Base-by-base conservation (phyloP, 2,797 vertebrate species). In the Phylloscopus collybita region DNA sequence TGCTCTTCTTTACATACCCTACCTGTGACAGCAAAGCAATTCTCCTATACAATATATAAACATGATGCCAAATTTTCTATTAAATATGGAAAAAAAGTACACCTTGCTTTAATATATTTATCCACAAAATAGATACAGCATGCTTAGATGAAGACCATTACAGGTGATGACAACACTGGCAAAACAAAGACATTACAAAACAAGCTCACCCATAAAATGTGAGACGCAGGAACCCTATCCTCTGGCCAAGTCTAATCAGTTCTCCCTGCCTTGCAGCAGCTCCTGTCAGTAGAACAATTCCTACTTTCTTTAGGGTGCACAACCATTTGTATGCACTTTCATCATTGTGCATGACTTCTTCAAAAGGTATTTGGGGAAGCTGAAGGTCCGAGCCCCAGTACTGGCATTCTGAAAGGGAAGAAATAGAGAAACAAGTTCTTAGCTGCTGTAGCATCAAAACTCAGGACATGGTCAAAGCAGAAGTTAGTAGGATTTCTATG, bases 171-270 rank as follows among this genome's bases (percentile, higher is more conserved):
- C 25, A 62, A 13, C 61, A 16, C 47, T 21, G 21, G 25, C n/a
- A 89, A 88, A 94, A 75, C 16, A 49, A 49, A 54, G 66, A 47
- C 16, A 51, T 16, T 59, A 40, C 45, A 88, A 66, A n/a, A 3
- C 53, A 70, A 69, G 96, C 97, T 98, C 88, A 99, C 99, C 99
- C 99, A 53, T 99, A 99, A 97, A 99, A 99, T 8, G 99, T 99
- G 88, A 99, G 97, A 59, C 98, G 97, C 74, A 99, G 98, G 91
- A 99, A 99, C 53, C 99, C 99, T 50, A 99, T 98, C 94, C 99
- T 98, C 94, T 98, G 97, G 54, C 98, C 98, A n/a, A 99, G 98
- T 86, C 98, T 97, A 61, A 98, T 92, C 92, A 99, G 61, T 89
- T 99, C 99, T 93, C 99, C 99, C 57, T 91, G 97, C 73, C 97